Base-by-base conservation (phyloP, 2,113 vertebrate species). In the Cebidichthys violaceus region DNA sequence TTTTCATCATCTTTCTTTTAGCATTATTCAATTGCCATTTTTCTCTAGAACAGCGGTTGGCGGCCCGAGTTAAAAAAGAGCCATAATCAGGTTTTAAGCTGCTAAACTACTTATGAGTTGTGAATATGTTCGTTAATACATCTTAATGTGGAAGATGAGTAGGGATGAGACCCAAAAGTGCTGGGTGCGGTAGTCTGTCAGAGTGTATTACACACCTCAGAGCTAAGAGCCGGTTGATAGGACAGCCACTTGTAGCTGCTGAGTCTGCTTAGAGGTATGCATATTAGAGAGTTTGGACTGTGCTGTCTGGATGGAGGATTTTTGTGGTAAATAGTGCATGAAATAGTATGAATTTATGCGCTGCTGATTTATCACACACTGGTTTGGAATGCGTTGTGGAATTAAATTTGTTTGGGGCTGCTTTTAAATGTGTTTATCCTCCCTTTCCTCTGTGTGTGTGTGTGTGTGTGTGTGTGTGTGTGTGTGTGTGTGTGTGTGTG, bases 91-190 rank as follows among this genome's bases (percentile, higher is more conserved):
- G 89, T 93, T 95, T 95, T 97, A 97, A 98, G 96, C 96, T 94
- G 93, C 88, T 98, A 96, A 97, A 96, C 95, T 91, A 93, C 97
- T 98, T 97, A 96, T 89, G 93, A 92, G 90, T 93, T 91, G 91
- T 89, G 92, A 96, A 96, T 96, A 95, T 96, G 96, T 97, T 96
- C 92, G 96, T 95, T 96, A 97, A 96, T 95, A 88, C 95, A 95
- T 95, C 96, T 96, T 95, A 95, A 94, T 92, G 90, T 95, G 95
- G 94, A 95, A 96, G 96, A 96, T 97, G 93, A 96, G 95, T 86
- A 87, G 90, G 93, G 96, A 96, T 96, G 95, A 96, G 94, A 93
- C 88, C 86, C 87, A 92, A 95, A 97, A 96, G 91, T 94, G 94
- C 96, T 96, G 93, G 94, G 93, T 93, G 81, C 90, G 89, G 94